phyloP scores from a whole-genome alignment of 2,888 invertebrate genomes.

The Drosophila gaucha region DNA sequence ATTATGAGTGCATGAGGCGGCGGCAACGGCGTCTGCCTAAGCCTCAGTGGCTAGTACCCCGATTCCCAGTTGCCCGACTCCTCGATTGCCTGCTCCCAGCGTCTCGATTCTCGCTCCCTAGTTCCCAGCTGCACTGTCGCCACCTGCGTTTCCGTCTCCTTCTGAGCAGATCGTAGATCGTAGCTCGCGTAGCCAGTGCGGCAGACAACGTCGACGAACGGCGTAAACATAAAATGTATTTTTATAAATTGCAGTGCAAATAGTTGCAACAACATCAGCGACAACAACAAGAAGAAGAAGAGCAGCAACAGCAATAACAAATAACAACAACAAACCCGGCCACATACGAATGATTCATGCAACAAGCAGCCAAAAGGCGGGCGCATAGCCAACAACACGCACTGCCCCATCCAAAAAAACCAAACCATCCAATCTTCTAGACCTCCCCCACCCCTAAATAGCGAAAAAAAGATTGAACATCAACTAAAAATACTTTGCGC shows the following conservation, averaged over 20 bases:
- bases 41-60: slow-evolving; percentile 15
- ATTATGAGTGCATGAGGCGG: slow-evolving; percentile 74
- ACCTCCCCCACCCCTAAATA: slow-evolving; percentile 33
- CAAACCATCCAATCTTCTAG: slow-evolving; percentile 29
- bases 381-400: slow-evolving; percentile 78
- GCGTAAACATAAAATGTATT: slow-evolving; percentile 81
- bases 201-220: slow-evolving; percentile 59
- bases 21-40: slow-evolving; percentile 44
- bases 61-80: neutral
- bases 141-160: slow-evolving; percentile 55
- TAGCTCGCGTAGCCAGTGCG: slow-evolving; percentile 48
- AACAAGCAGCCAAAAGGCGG: slow-evolving; percentile 69
- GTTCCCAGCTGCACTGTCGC: slow-evolving; percentile 26
- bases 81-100: neutral
- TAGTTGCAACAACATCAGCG: slow-evolving; percentile 66
- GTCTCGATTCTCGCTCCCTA: neutral
- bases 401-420: slow-evolving; percentile 49
- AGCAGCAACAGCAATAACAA: slow-evolving; percentile 24
- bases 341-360: slow-evolving; percentile 73
- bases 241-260: slow-evolving; percentile 73
- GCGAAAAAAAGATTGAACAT: slow-evolving; percentile 70
- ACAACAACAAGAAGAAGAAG: slow-evolving; percentile 39
- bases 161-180: slow-evolving; percentile 23
- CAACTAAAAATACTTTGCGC: slow-evolving; percentile 73
- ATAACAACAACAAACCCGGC: slow-evolving; percentile 53